Base-by-base conservation (phyloP, 2,113 vertebrate species). In the Verasper variegatus region DNA sequence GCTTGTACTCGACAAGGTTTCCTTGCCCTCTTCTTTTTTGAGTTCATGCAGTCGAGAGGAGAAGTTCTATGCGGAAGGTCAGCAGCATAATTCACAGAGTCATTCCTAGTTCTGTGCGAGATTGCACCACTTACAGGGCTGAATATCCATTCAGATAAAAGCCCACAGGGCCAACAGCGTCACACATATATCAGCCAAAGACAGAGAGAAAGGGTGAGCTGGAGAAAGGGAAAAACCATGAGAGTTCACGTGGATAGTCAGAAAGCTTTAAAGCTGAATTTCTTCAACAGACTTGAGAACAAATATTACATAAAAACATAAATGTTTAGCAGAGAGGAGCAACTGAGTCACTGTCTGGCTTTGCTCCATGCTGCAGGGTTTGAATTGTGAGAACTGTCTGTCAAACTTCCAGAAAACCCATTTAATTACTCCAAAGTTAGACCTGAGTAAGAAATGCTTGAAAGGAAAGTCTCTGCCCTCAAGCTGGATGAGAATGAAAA, bases 121-220 rank as follows among this genome's bases (percentile, higher is more conserved):
- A 82, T 56, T 54, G 59, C 42, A 67, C 26, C 65, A 74, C 69
- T 85, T 85, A 68, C 40, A 62, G 55, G 67, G 47, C 40, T 83
- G 62, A 72, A 79, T 76, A 85, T 82, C 58, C 68, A 59, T 80
- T 76, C n/a, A 78, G 61, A 87, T 76, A 75, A 82, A 83, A 76
- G 45, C 56, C 75, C 57, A 71, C n/a, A 11, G 55, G 71, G 62
- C 31, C 66, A 35, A 51, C 4, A 51, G 66, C 57, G n/a, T 31
- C 47, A 18, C 0, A 1, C 1, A 61, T 3, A 35, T 26, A 52
- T 24, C 40, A 49, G 20, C 65, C 7, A 67, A 66, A 67, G 42
- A 74, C 10, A 1, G 1, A 13, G 18, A 54, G 31, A 58, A 40
- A 60, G 37, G 13, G 54, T 24, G 12, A 35, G 26, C 23, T 15